Conservation (phyloP, 2,888 invertebrate genomes). For the Caradrina clavipalpis region DNA sequence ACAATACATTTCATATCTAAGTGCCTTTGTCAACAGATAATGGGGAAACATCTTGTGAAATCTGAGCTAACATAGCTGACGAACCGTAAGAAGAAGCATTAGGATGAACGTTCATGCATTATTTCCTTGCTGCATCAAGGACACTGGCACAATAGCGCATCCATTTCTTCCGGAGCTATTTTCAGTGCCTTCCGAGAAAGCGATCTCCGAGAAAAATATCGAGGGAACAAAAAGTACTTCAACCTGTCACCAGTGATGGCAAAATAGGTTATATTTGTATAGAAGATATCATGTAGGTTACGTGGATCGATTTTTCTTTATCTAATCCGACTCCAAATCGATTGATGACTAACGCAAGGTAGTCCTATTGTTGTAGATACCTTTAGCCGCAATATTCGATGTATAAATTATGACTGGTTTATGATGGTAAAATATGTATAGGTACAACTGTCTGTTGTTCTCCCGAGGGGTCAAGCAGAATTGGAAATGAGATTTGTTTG, state of each 20-base stretch:
- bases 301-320: constrained; percentile 48
- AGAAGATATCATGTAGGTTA: constrained; percentile 24
- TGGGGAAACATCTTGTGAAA: constrained; percentile 49
- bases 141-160: constrained; percentile 10
- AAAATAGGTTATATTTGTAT: constrained; percentile 29
- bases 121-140: constrained; percentile 21
- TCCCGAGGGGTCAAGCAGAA: constrained; percentile 34
- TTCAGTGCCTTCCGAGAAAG: not conserved
- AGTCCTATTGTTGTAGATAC: constrained; percentile 16
- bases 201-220: not conserved
- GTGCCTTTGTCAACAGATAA: constrained; percentile 69
- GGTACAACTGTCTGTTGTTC: constrained; percentile 11
- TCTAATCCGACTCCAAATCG: constrained; percentile 50
- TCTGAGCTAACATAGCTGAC: constrained; percentile 33
- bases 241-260: not conserved
- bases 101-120: constrained; percentile 7
- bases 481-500: constrained; percentile 32
- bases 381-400: constrained; percentile 18
- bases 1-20: constrained; percentile 74
- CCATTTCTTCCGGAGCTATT: constrained; percentile 13
- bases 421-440: constrained; percentile 47
- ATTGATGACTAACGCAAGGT: constrained; percentile 28
- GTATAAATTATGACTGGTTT: constrained; percentile 32
- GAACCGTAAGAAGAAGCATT: constrained; percentile 19
- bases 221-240: not conserved